A percentile compares a stretch with the other conserved stretches of the same genome.
Evolutionary conservation across 2,113 vertebrate species (phyloP).

Genomic region (Hippocampus guttulatus): DNA sequence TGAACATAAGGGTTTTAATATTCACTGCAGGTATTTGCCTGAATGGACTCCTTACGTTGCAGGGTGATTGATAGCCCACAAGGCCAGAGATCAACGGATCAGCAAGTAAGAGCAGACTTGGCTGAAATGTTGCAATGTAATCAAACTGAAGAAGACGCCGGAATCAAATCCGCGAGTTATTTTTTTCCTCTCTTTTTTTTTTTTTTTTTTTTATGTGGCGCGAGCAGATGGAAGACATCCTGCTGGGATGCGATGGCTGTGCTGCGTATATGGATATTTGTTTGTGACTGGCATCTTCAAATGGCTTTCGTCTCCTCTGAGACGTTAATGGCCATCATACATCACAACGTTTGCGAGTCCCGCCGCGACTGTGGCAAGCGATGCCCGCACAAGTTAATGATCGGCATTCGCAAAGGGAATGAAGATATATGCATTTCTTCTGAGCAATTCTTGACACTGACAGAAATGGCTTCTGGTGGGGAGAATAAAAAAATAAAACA

Average conservation of each 20-base stretch:
- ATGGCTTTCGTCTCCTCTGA: constrained; percentile 44
- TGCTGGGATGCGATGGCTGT: constrained; percentile 18
- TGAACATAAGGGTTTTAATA: constrained; percentile 5
- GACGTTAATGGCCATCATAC: constrained; percentile 58
- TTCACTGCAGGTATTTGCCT: constrained; percentile 11
- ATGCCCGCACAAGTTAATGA: constrained; percentile 57
- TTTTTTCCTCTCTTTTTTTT: not conserved
- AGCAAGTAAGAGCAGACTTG: constrained; percentile 30
- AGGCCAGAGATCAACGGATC: constrained; percentile 25
- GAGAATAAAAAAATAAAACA: constrained; percentile 14
- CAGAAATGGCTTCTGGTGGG: constrained; percentile 28
- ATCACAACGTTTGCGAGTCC: constrained; percentile 55
- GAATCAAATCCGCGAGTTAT: constrained; percentile 27
- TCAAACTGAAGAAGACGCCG: constrained; percentile 32
- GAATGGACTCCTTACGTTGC: constrained; percentile 14
- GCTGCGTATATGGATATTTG: constrained; percentile 34
- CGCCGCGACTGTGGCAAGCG: constrained; percentile 32
- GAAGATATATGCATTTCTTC: constrained; percentile 54
- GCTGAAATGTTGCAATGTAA: constrained; percentile 10
- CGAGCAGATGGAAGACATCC: constrained; percentile 30
- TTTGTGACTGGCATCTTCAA: constrained; percentile 50
- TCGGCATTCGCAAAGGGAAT: constrained; percentile 60
- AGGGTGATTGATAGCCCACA: constrained; percentile 13
- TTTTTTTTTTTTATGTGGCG: not conserved
- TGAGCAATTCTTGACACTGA: constrained; percentile 9